A percentile compares a stretch with the other conserved stretches of the same genome.
These are phyloP conservation scores for Phytoseiulus persimilis DNA, from an alignment of 2,888 invertebrate species.

Conservation along the genomic window DNA sequence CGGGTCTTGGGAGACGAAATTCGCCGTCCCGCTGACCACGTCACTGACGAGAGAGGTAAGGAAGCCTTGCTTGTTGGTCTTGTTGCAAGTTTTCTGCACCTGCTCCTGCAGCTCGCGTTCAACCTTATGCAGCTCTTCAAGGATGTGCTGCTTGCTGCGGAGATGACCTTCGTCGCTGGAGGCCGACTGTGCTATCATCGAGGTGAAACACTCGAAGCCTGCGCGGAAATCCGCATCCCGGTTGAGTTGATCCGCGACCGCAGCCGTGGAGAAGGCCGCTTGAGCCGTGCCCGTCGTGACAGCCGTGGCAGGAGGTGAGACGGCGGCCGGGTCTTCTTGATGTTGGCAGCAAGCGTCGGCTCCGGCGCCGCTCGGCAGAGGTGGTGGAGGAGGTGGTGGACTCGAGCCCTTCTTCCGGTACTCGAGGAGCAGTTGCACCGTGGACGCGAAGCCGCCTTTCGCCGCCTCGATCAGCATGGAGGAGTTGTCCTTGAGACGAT, in stretches of 20 bases:
- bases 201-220: conserved; percentile 42
- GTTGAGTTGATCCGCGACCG: conserved; percentile 42
- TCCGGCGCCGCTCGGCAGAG: conserved; percentile 43
- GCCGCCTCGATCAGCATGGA: conserved; percentile 98
- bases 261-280: conserved; percentile 38
- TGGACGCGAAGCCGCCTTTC: conserved; percentile 90
- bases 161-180: conserved; percentile 57
- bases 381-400: conserved; percentile 50
- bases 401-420: conserved; percentile 71
- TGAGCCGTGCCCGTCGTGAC: conserved; percentile 15
- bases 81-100: conserved; percentile 46
- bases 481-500: conserved; percentile 94
- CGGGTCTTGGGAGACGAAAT: not conserved
- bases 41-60: conserved; percentile 34
- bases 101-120: conserved; percentile 60
- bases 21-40: conserved; percentile 10
- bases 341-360: conserved; percentile 42
- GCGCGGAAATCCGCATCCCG: conserved; percentile 41
- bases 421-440: conserved; percentile 87
- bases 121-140: conserved; percentile 62
- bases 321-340: conserved; percentile 34
- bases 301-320: conserved; percentile 41
- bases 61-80: conserved; percentile 22
- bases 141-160: conserved; percentile 62
- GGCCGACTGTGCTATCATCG: conserved; percentile 41